Evolutionary conservation across 2,113 vertebrate genomes (phyloP).

Genomic region (Phyllopteryx taeniolatus): DNA sequence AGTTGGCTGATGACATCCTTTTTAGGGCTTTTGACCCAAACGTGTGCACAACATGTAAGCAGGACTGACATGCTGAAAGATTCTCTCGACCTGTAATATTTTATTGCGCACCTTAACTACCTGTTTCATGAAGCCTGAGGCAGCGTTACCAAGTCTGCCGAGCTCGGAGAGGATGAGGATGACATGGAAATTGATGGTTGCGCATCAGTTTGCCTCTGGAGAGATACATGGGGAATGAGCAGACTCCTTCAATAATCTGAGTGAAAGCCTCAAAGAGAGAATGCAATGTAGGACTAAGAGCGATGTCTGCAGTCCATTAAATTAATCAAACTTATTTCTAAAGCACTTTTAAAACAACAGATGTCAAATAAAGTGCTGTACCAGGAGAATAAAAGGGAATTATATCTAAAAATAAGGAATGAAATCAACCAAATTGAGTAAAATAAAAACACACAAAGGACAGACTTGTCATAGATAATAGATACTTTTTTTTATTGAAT

Average conservation of each 20-base stretch:
- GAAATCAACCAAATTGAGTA: neutral
- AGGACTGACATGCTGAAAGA: slow-evolving; percentile 33
- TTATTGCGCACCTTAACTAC: slow-evolving; percentile 28
- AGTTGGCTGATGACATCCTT: slow-evolving; percentile 21
- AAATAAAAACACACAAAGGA: slow-evolving; percentile 6
- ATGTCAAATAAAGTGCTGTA: neutral
- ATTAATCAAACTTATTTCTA: neutral
- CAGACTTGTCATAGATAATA: neutral
- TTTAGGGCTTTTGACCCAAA: slow-evolving; percentile 29
- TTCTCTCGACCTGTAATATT: slow-evolving; percentile 10
- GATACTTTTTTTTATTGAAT: slow-evolving; percentile 9
- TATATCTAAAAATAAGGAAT: neutral
- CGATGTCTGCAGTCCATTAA: slow-evolving; percentile 37
- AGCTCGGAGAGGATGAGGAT: slow-evolving; percentile 8
- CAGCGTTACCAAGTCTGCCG: slow-evolving; percentile 3
- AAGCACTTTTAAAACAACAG: neutral
- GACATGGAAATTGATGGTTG: slow-evolving; percentile 47
- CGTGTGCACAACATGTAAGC: slow-evolving; percentile 20
- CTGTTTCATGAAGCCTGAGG: slow-evolving; percentile 41
- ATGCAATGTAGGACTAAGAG: slow-evolving; percentile 33
- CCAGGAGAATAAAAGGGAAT: neutral
- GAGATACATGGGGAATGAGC: slow-evolving; percentile 16
- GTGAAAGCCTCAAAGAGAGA: slow-evolving; percentile 41
- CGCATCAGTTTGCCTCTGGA: slow-evolving; percentile 24
- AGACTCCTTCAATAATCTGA: slow-evolving; percentile 52